These are phyloP conservation scores for Macaca nemestrina DNA, from an alignment of 2,113 vertebrate genomes.

Conservation along the genomic window DNA sequence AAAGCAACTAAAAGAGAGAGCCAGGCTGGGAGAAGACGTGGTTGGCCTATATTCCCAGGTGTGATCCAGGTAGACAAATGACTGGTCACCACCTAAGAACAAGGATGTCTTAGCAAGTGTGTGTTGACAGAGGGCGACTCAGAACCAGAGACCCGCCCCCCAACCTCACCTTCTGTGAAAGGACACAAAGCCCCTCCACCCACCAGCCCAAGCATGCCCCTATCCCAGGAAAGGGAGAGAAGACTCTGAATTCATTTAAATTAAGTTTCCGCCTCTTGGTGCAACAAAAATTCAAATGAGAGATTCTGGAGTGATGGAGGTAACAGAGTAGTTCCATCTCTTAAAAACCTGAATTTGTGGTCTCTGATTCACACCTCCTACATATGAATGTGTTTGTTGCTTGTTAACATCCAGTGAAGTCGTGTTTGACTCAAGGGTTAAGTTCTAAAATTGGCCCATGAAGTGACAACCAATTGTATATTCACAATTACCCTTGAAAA, in stretches of 20 bases:
- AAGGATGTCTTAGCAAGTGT: background rate
- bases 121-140: background rate
- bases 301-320: background rate
- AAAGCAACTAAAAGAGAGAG: background rate
- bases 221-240: background rate
- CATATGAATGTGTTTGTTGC: background rate
- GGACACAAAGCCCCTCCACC: background rate
- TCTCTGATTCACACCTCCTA: background rate
- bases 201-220: background rate
- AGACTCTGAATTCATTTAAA: background rate
- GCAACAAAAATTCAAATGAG: background rate
- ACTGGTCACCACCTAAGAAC: background rate
- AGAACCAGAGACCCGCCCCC: background rate
- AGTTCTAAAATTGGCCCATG: background rate
- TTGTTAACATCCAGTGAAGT: conserved; percentile 16
- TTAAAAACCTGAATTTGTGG: background rate
- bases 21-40: background rate
- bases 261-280: background rate
- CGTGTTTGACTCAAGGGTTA: conserved; percentile 1
- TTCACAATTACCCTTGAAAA: conserved; percentile 46
- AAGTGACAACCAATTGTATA: conserved; percentile 27
- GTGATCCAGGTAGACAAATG: background rate
- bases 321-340: background rate
- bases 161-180: background rate
- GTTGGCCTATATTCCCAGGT: background rate